Conservation (phyloP, 1,140 invertebrate species). For the Spodoptera litura region DNA sequence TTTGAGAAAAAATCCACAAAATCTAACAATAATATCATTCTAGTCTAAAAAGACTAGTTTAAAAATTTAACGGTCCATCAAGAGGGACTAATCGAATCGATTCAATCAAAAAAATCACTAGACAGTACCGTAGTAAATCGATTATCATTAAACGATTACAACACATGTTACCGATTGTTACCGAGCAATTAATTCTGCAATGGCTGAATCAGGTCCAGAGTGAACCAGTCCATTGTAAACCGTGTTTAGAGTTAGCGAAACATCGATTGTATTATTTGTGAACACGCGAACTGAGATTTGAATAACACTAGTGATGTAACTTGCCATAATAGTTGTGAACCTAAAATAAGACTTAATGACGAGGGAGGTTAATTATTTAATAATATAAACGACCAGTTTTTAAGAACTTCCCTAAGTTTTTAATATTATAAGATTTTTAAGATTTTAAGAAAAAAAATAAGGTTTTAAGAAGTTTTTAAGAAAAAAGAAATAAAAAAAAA, state of each 20-base stretch:
- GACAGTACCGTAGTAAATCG: constrained; percentile 4
- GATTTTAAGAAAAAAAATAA: too few relatives aligned
- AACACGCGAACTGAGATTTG: constrained; percentile 33
- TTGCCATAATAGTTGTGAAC: constrained; percentile 3
- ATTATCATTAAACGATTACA: constrained; percentile 30
- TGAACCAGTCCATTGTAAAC: constrained; percentile 41
- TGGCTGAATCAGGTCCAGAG: constrained; percentile 19
- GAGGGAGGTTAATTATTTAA: too few relatives aligned
- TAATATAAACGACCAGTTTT: too few relatives aligned
- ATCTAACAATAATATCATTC: too few relatives aligned
- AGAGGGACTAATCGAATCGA: not conserved
- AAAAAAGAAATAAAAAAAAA: too few relatives aligned
- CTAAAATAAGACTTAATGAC: too few relatives aligned
- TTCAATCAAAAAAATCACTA: not conserved
- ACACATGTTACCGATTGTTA: constrained; percentile 40
- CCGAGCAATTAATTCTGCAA: constrained; percentile 34
- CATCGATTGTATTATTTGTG: constrained; percentile 35
- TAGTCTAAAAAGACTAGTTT: too few relatives aligned
- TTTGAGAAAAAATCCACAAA: too few relatives aligned
- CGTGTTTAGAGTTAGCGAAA: constrained; percentile 38
- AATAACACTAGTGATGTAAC: constrained; percentile 3
- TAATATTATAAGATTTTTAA: too few relatives aligned
- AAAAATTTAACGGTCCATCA: not conserved
- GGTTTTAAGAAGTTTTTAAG: too few relatives aligned
- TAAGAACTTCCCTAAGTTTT: too few relatives aligned